Percentiles rank a stretch among this genome's conserved stretches.
Conservation (phyloP, 2,888 invertebrate genomes). For the Trachelus tabidus region DNA sequence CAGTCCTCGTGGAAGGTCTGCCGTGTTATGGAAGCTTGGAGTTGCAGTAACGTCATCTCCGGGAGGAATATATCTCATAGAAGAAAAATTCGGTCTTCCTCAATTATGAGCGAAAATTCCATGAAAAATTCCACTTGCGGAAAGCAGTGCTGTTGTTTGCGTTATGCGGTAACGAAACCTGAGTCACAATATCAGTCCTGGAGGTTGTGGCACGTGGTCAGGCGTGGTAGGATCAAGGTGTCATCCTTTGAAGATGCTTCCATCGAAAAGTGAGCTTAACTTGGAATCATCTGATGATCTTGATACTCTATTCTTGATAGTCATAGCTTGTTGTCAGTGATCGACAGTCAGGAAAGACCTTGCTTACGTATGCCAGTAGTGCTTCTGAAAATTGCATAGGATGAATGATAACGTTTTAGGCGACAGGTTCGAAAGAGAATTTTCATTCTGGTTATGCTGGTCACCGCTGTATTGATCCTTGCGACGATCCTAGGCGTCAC, state of each 20-base stretch:
- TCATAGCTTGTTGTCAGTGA: neutral
- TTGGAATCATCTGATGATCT: neutral
- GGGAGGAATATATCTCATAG: neutral
- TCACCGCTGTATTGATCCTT: constrained; percentile 37
- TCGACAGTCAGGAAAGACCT: neutral
- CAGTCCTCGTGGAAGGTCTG: neutral
- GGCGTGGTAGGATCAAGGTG: neutral
- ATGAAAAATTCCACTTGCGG: neutral
- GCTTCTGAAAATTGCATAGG: neutral
- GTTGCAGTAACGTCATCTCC: neutral
- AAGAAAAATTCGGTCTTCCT: neutral
- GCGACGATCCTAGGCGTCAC: constrained; percentile 63
- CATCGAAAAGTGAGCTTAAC: neutral
- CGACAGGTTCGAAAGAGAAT: constrained; percentile 28
- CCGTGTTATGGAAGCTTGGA: neutral
- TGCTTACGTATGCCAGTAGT: neutral
- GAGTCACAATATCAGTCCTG: neutral
- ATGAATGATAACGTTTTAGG: neutral
- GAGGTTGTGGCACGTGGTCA: neutral
- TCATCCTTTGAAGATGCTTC: neutral
- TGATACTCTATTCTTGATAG: neutral
- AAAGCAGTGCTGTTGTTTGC: neutral
- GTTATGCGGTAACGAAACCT: neutral
- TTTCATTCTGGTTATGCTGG: constrained; percentile 35
- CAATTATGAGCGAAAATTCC: neutral